phyloP scores from a whole-genome alignment of 2,113 vertebrate species.

The Pristiophorus japonicus region DNA sequence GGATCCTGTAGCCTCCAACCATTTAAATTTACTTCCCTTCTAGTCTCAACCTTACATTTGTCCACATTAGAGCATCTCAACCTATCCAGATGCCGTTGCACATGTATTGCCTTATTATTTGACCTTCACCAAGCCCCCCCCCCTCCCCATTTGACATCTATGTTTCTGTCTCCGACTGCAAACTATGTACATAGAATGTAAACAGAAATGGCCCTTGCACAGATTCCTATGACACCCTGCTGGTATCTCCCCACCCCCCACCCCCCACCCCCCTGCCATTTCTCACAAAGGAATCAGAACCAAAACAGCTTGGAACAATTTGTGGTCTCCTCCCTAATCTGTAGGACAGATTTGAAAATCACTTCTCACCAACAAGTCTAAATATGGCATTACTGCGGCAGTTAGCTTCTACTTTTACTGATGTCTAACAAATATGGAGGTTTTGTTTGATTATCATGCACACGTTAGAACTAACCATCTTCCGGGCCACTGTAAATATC shows the following conservation, averaged over 20 bases:
- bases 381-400: not conserved
- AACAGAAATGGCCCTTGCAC: not conserved
- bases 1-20: not conserved
- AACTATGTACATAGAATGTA: not conserved
- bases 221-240: not conserved
- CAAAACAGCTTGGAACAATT: not conserved
- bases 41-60: not conserved
- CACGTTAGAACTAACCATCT: not conserved
- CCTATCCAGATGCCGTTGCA: not conserved
- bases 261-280: not conserved
- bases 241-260: too few relatives aligned
- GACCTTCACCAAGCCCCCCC: not conserved
- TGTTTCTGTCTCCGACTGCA: not conserved
- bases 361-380: not conserved
- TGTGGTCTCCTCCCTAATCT: not conserved
- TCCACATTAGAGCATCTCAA: not conserved
- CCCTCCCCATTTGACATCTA: not conserved
- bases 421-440: not conserved
- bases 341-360: not conserved
- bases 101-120: not conserved
- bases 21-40: not conserved
- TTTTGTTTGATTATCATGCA: slow-evolving; percentile 1
- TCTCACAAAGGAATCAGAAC: not conserved
- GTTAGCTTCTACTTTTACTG: not conserved
- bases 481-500: not conserved